Evolutionary conservation across 2,888 invertebrate genomes (phyloP).

Genomic region (Drosophila nr. perissopoda): DNA sequence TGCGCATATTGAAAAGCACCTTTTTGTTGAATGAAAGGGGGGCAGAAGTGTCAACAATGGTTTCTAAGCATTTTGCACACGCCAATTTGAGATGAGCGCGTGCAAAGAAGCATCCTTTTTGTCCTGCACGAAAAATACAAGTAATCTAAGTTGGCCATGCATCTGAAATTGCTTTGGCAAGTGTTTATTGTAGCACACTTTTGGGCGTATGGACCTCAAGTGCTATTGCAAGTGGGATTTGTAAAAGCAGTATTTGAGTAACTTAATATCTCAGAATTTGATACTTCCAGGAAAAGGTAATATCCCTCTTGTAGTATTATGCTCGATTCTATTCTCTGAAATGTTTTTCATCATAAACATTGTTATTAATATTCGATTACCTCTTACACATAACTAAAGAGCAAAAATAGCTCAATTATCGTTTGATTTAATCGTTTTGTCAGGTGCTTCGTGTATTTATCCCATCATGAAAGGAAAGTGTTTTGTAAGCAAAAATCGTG

Average conservation of each 20-base stretch:
- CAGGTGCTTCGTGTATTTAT: background rate
- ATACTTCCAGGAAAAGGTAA: background rate
- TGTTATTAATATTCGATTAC: background rate
- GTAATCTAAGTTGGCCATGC: background rate
- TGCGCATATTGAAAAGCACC: slow-evolving; percentile 42
- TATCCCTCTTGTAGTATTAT: background rate
- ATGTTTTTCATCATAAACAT: background rate
- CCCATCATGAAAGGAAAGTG: slow-evolving; percentile 21
- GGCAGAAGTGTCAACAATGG: background rate
- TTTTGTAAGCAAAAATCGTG: slow-evolving; percentile 27
- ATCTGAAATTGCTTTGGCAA: background rate
- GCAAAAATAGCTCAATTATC: background rate
- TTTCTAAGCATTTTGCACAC: slow-evolving; percentile 19
- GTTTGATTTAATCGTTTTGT: slow-evolving; percentile 1
- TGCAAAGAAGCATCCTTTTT: slow-evolving; percentile 1
- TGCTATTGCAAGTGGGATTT: background rate
- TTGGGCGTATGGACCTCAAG: background rate
- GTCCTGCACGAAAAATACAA: background rate
- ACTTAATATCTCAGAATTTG: background rate
- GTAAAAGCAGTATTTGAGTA: no score
- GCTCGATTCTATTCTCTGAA: background rate
- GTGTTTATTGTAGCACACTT: slow-evolving; percentile 7
- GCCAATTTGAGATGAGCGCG: slow-evolving; percentile 21
- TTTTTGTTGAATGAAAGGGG: background rate
- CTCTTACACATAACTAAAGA: background rate